Conservation (phyloP, 1,140 invertebrate species). For the Drosophila lowei region DNA sequence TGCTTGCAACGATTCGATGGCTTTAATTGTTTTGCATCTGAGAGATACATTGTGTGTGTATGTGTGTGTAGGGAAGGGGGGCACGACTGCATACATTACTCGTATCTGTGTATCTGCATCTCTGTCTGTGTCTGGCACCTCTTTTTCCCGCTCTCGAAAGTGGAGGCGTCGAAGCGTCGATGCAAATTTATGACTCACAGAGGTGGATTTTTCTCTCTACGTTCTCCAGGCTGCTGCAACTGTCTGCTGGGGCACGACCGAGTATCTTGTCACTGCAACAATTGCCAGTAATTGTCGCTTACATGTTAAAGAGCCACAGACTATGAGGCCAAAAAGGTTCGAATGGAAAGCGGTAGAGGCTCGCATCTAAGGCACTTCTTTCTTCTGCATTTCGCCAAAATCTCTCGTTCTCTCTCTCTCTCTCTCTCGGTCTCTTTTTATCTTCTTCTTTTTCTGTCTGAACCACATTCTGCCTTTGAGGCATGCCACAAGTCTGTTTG, state of each 20-base stretch:
- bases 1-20: constrained; percentile 9
- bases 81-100: constrained; percentile 46
- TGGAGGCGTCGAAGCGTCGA: constrained; percentile 47
- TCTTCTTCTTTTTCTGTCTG: constrained; percentile 20
- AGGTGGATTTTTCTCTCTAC: constrained; percentile 30
- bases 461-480: constrained; percentile 55
- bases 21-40: constrained; percentile 68
- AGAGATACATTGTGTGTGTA: constrained; percentile 55
- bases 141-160: background rate
- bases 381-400: too few species aligned
- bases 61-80: background rate
- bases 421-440: constrained; percentile 10
- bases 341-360: background rate
- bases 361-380: background rate
- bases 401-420: constrained; percentile 4
- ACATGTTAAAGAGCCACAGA: constrained; percentile 64
- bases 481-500: constrained; percentile 66
- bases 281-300: constrained; percentile 64
- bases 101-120: constrained; percentile 44
- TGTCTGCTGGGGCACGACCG: constrained; percentile 14
- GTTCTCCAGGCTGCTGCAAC: constrained; percentile 26
- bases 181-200: constrained; percentile 68
- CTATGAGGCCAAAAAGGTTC: constrained; percentile 38
- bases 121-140: constrained; percentile 5
- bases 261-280: constrained; percentile 36